phyloP scores from a whole-genome alignment of 1,140 invertebrate genomes.

The Solenopsis fugax region DNA sequence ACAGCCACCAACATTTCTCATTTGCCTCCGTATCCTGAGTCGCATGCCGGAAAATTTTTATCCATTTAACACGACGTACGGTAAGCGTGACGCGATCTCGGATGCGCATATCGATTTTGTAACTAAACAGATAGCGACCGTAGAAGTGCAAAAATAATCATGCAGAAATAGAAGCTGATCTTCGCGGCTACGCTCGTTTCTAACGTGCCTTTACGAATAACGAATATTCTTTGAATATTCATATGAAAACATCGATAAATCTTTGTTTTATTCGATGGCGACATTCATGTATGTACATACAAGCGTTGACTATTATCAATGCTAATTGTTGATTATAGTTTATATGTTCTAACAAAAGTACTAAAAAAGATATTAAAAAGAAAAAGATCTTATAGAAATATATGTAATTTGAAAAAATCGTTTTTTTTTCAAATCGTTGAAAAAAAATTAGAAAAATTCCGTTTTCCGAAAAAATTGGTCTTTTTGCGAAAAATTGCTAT shows the following conservation, averaged over 20 bases:
- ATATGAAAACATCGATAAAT: not conserved
- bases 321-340: not conserved
- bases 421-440: no score
- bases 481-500: no score
- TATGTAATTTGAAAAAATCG: no score
- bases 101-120: conserved; percentile 35
- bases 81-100: not conserved
- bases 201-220: not conserved
- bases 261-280: not conserved
- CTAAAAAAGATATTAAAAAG: not conserved
- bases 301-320: not conserved
- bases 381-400: not conserved
- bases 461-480: no score
- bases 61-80: conserved; percentile 36
- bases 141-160: not conserved
- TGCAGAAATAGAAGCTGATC: not conserved
- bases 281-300: not conserved
- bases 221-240: not conserved
- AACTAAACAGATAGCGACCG: not conserved
- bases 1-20: conserved; percentile 65
- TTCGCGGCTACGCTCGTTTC: not conserved
- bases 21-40: conserved; percentile 17
- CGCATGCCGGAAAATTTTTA: conserved; percentile 61
- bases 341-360: not conserved
- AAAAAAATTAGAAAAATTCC: no score